A percentile compares a stretch with the other conserved stretches of the same genome.
Conservation (phyloP, 2,113 vertebrate species). For the Myotis davidii region DNA sequence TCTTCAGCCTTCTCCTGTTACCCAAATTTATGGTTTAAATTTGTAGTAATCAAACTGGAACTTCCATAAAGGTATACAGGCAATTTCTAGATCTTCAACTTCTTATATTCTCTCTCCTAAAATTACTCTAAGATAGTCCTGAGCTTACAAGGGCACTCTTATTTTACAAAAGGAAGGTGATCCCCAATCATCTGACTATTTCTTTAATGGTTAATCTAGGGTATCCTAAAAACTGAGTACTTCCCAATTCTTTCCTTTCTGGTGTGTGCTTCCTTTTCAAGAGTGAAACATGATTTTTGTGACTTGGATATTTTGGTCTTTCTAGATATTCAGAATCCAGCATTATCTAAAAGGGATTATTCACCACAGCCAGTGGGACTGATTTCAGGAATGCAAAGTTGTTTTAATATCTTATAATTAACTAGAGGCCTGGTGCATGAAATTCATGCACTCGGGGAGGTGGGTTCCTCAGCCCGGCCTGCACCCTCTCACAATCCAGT, state of each 20-base stretch:
- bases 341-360: background rate
- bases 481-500: too few relatives aligned
- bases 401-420: background rate
- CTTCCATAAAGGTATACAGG: background rate
- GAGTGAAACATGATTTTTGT: background rate
- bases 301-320: background rate
- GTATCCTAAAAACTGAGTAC: background rate
- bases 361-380: background rate
- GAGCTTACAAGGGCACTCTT: background rate
- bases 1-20: background rate
- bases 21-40: background rate
- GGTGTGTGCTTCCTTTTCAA: background rate
- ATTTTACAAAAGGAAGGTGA: background rate
- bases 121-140: background rate
- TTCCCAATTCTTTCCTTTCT: background rate
- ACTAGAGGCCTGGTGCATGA: background rate
- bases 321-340: background rate
- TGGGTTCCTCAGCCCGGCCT: too few relatives aligned
- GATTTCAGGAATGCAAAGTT: background rate
- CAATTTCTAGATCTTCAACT: background rate
- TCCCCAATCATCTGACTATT: background rate
- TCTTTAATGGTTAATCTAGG: background rate
- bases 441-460: too few relatives aligned
- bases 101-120: background rate
- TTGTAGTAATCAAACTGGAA: background rate